Evolutionary conservation across 2,888 invertebrate species (phyloP), one percentile per base, ranked within the genome.

Genomic region (Cephus sareptanus): DNA sequence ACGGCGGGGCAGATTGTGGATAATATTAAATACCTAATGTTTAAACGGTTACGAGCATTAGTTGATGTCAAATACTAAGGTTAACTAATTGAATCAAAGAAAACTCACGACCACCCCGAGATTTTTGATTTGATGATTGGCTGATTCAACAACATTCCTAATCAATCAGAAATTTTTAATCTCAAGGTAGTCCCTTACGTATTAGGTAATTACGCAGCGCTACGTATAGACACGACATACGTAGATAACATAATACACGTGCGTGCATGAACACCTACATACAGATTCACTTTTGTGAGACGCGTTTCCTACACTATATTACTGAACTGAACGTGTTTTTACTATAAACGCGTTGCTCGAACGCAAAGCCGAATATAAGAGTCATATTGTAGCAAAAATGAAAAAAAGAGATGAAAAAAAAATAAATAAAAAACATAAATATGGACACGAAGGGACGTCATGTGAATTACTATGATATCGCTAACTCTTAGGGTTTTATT

Each of bases 1-100:
- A 56, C 9, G 56, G 23, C 56, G 56, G 56, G 56, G 56, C 75
- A 77, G 37, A 77, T 77, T 75, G 75, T 40, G 75, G 68, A 75
- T 75, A 77, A 77, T 77, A 77, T 70, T 77, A 40, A 75, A 77
- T 37, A 40, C 56, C 77, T 77, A 75, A 75, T 77, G 77, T 69
- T 77, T 75, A 77, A 75, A 70, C 23, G 56, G 56, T 56, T 23
- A 77, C 37, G 40, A 77, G 71, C 77, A 70, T 77, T 75, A 77
- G 75, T 77, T 34, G 30, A 75, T 77, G 70, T 33, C 56, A 56
- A 56, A 56, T 56, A 56, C 56, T 56, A 56, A 56, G 56, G 56
- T 56, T 56, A 56, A 56, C 56, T 56, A 23, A 56, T 23, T 23
- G 56, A 56, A 56, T 56, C 56, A 56, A 56, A 56, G 56, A 56